phyloP scores from a whole-genome alignment of 2,113 vertebrate species.

The Ardeotis arabs region DNA sequence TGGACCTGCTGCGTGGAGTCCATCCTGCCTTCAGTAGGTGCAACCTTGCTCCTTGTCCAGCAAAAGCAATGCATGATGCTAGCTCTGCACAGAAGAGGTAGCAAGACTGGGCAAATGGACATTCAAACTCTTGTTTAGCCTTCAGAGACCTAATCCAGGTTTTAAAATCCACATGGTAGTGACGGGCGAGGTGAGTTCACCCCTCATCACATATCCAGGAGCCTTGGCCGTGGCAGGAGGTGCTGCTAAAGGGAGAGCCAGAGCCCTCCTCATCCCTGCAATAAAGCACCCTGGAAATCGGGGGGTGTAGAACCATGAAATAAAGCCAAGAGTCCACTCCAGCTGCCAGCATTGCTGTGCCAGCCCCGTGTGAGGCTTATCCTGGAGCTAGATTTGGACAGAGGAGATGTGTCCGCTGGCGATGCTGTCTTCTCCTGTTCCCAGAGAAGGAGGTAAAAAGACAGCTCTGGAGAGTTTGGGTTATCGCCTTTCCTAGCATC shows the following conservation, averaged over 20 bases:
- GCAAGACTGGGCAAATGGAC: not conserved
- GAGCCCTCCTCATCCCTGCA: not conserved
- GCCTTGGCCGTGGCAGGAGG: not conserved
- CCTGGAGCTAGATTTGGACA: not conserved
- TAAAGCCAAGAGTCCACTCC: not conserved
- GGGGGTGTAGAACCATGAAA: not conserved
- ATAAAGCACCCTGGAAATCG: not conserved
- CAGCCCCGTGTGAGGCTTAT: not conserved
- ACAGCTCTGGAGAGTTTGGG: not conserved
- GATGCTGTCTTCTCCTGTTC: not conserved
- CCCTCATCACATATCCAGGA: not conserved
- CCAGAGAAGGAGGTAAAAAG: too few relatives aligned
- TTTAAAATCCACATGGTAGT: not conserved
- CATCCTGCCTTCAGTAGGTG: not conserved
- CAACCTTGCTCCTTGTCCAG: not conserved
- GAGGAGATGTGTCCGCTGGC: not conserved
- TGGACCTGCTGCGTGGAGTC: too few relatives aligned
- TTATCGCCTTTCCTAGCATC: not conserved
- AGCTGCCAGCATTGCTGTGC: not conserved
- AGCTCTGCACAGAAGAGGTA: not conserved
- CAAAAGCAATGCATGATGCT: accelerated
- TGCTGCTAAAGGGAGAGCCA: not conserved
- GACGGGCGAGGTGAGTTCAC: not conserved
- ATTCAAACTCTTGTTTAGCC: not conserved
- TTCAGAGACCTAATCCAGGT: not conserved